Evolutionary conservation across 2,888 invertebrate species (phyloP), one percentile per base, ranked within the genome.

Genomic region (Junonia oenone): DNA sequence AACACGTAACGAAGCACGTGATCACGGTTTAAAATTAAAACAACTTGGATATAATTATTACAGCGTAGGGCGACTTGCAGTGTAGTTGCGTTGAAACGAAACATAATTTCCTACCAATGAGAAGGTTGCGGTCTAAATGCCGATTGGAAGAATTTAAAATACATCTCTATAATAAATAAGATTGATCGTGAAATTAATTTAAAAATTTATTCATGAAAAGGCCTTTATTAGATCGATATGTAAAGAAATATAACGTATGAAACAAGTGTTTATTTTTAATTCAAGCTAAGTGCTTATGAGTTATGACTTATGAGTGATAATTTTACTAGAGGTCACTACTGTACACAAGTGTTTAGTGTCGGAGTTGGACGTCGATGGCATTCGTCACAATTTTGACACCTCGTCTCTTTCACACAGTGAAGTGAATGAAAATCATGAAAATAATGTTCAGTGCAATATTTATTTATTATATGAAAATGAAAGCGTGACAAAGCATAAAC

Each of bases 1-100:
- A 31, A 55, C 49, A 60, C 55, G 57, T 60, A 55, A 60, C 55
- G 33, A 51, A 37, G 45, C 53, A 55, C 61, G 58, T 58, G 61
- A 61, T 31, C 8, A 14, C 11, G 50, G 43, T 40, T 43, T 58
- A 55, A 55, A 52, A 26, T 56, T 38, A 35, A 53, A 33, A 45
- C 51, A 53, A 55, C 8, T 48, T 40, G 27, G 19, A 19, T 40
- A 14, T 37, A 19, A 37, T 45, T 55, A 29, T 51, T 56, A 43
- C 22, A 19, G 31, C 48, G 37, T 8, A 40, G 29, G 47, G 19
- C 4, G 40, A 56, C 27, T 48, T 17, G 14, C 8, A 38, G 8
- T 17, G 9, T 17, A 17, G 15, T 8, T 38, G 5, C 17, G 11
- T n/a, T 19, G 5, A 19, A n/a, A 40, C 11, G 17, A 40, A 40